Evolutionary conservation across 2,113 vertebrate genomes (phyloP), one percentile per base, ranked within the genome.

Genomic region (Tragulus kanchil): DNA sequence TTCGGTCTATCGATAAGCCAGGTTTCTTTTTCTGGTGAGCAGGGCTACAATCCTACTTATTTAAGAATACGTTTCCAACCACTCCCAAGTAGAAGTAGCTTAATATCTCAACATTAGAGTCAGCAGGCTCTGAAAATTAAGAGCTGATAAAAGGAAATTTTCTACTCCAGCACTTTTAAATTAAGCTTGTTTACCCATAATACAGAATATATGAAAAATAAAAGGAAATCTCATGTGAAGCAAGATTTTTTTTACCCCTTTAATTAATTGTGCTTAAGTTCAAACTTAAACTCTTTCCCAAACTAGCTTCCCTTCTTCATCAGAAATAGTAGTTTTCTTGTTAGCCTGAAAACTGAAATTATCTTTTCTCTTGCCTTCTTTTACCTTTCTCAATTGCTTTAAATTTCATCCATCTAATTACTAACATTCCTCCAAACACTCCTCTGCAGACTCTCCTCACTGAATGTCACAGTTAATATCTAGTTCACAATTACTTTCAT

Each of bases 71-170:
- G 42, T 52, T 64, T 79, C 58, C 21, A 86, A 59, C 25, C 9
- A 56, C 19, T 92, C 59, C 17, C 83, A 91, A 64, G 1, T 4
- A 77, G 12, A 91, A 73, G 17, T 67, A 78, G 17, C 52, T 64
- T 50, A 77, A n/a, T 45, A 86, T 93, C 54, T 85, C 15, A 89
- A 48, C 31, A 77, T 26, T 19, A 28, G 31, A 92, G 62, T 56
- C 50, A 71, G 59, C 14, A 65, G 56, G 58, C 28, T 73, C 56
- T 93, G 48, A 82, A 94, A 92, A 95, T 78, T 52, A 89, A 89
- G 50, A 82, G 54, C 31, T 90, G 52, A 86, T 93, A 90, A 94
- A 94, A 88, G 45, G n/a, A 89, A 79, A 93, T 50, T 79, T 88
- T 91, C 48, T 1, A 71, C 11, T 85, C 14, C 5, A 96, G 75